Percentiles rank a stretch among this genome's conserved stretches.
Evolutionary conservation across 2,888 invertebrate genomes (phyloP).

Genomic region (Clitarchus hookeri): DNA sequence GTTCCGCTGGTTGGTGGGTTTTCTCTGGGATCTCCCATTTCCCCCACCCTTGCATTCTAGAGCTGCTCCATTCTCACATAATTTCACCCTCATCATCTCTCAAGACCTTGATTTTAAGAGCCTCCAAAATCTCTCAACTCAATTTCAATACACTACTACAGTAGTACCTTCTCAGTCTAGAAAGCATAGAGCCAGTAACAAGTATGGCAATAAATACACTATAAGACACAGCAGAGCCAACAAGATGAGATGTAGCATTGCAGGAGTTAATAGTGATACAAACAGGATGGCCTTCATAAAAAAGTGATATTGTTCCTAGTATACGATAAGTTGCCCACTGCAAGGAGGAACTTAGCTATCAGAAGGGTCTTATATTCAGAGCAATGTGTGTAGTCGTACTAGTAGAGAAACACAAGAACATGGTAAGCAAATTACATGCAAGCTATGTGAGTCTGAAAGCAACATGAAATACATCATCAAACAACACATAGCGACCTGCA

Average conservation of each 20-base stretch:
- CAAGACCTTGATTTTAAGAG: no score
- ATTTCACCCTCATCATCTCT: no score
- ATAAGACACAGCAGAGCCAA: background rate
- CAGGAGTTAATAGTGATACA: background rate
- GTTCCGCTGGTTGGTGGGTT: no score
- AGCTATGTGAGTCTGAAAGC: background rate
- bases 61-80: no score
- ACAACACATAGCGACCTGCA: background rate
- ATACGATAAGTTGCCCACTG: background rate
- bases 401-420: background rate
- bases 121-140: no score
- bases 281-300: background rate
- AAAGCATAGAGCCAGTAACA: background rate
- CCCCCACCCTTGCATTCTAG: no score
- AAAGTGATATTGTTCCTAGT: background rate
- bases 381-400: background rate
- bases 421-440: background rate
- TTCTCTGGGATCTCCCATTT: no score
- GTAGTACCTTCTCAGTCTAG: background rate
- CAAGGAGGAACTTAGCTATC: background rate
- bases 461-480: background rate
- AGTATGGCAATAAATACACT: background rate
- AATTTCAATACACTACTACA: background rate
- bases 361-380: background rate
- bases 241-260: background rate